Evolutionary conservation across 1,140 invertebrate genomes (phyloP), one percentile per base, ranked within the genome.

Genomic region (Drosophila bifasciata): DNA sequence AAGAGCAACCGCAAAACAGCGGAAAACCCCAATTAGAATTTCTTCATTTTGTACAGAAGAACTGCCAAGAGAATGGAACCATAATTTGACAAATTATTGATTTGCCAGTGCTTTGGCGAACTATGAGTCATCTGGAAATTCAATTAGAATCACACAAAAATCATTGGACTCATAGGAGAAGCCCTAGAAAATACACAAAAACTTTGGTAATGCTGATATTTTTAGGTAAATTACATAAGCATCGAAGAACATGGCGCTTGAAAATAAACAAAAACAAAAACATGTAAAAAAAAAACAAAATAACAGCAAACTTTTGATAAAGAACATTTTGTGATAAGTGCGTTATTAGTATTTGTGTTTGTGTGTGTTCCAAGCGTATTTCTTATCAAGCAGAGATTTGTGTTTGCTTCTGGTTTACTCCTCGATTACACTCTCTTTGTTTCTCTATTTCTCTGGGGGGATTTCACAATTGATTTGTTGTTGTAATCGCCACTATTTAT

Each of bases 1-100:
- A 68, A 68, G 28, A 36, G 40, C 39, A 68, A 55, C 66, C 62
- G 43, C 66, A 68, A 67, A 11, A 58, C 41, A 77, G 46, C 63
- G 67, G 72, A 79, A 85, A 85, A 70, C 76, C 76, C 72, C 62
- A 79, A 85, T 76, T 76, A 71, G 45, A 76, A 85, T 68, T 64
- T 68, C 48, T 58, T 36, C 32, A 3, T n/a, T 1, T 11, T 16
- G 2, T 41, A n/a, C 0, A 3, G 16, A 32, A 4, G 44, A 53
- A 17, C 46, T 17, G 23, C 3, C 15, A 41, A 49, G 23, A 39
- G 36, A 23, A 17, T 51, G 23, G 46, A 51, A 70, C 48, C 51
- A 48, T 32, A 77, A 69, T 63, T 79, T 48, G 45, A 28, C 40
- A 60, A 56, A 56, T 41, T 68, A 73, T 79, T 52, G 46, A 79